Evolutionary conservation across 2,113 vertebrate species (phyloP), one percentile per base, ranked within the genome.

Genomic region (Epinephelus moara): DNA sequence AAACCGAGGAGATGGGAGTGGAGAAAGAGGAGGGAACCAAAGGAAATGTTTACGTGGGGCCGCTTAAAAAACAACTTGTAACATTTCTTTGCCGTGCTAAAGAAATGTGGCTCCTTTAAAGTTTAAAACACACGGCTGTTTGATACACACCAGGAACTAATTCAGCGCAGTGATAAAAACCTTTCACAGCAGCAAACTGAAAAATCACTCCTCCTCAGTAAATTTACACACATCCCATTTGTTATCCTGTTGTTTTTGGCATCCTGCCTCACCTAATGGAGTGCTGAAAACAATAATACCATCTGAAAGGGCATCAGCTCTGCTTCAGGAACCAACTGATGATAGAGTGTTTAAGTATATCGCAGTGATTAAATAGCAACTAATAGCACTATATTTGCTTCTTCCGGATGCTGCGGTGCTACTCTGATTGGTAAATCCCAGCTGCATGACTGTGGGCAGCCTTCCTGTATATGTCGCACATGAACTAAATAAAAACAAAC

Each of bases 401-500:
- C 75, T 75, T 90, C 77, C 70, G 71, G 81, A 82, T 84, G 81
- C 69, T 82, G 84, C 7, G 64, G 82, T 81, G 72, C 67, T 60
- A 77, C 76, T 13, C 74, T 75, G 84, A 90, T 88, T 87, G 89
- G 81, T 87, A 57, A 82, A 87, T 86, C 77, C 78, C 60, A 40
- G 68, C 71, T 75, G 91, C 86, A 88, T 87, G 85, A 72, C 85
- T 91, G 88, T 78, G 88, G 91, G 78, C 47, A 86, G 78, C 79
- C 70, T 94, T 94, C 86, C 89, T 89, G 84, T 91, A 90, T 87
- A 70, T 92, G 90, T 91, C 75, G 81, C 89, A 86, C 83, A 86
- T 64, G 71, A 88, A 75, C 84, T 89, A 87, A 93, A 94, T 90
- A 90, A 91, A 93, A 93, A 89, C 84, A 84, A 94, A 89, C 81